Percentiles rank a stretch among this genome's conserved stretches.
Conservation (phyloP, 2,113 vertebrate species). For the Montifringilla adamsi region DNA sequence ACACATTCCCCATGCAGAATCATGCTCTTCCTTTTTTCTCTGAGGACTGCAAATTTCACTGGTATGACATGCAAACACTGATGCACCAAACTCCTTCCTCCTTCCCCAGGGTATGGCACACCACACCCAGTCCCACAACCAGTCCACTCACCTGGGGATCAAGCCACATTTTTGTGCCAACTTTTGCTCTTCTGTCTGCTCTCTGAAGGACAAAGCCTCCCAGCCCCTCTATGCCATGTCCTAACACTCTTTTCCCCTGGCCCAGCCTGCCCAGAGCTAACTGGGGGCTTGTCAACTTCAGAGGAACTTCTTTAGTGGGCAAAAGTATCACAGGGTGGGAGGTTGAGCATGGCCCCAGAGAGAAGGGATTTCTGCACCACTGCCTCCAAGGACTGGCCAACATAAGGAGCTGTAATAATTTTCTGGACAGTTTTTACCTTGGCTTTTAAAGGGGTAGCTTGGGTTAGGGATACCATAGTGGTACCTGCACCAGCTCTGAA, state of each 20-base stretch:
- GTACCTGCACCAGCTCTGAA: not conserved
- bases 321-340: not conserved
- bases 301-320: not conserved
- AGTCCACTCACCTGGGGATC: not conserved
- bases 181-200: not conserved
- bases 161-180: not conserved
- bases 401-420: not conserved
- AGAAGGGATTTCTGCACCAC: not conserved
- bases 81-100: not conserved
- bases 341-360: not conserved
- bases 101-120: not conserved
- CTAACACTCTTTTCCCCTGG: fast-evolving
- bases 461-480: not conserved
- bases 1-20: fast-evolving
- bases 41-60: not conserved
- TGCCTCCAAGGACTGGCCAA: not conserved
- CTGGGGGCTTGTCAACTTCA: not conserved
- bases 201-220: not conserved
- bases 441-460: not conserved
- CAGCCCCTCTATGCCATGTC: not conserved
- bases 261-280: not conserved
- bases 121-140: not conserved
- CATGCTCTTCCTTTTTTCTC: not conserved
- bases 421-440: not conserved
- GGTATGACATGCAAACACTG: not conserved